Percentiles rank a stretch among this genome's conserved stretches.
phyloP scores from a whole-genome alignment of 1,140 invertebrate species.

The Pentalonia nigronervosa region DNA sequence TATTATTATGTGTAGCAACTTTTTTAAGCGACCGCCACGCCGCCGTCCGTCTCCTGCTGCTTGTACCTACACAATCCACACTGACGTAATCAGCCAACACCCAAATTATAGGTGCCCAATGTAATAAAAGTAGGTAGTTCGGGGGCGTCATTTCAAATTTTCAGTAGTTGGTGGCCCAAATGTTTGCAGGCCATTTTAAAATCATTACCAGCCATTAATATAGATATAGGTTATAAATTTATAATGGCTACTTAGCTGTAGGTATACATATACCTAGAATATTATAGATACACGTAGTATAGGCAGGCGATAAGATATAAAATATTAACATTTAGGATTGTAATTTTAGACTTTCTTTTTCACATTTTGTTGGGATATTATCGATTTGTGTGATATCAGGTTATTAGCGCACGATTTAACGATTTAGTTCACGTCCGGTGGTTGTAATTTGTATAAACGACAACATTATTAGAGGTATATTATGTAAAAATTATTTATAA shows the following conservation, averaged over 20 bases:
- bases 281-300: background rate
- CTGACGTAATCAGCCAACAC: conserved; percentile 4
- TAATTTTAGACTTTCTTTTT: background rate
- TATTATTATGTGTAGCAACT: background rate
- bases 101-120: background rate
- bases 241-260: background rate
- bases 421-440: background rate
- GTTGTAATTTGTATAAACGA: background rate
- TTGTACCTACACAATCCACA: background rate
- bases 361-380: background rate
- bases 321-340: background rate
- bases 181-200: background rate
- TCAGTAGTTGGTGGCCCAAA: background rate
- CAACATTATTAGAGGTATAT: background rate
- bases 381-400: background rate
- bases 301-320: background rate
- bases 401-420: background rate
- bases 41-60: background rate
- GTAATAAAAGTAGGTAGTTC: background rate
- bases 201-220: background rate
- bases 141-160: background rate
- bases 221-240: background rate
- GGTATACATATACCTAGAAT: background rate
- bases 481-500: background rate
- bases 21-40: background rate